Evolutionary conservation across 2,888 invertebrate genomes (phyloP).

Genomic region (Eupithecia pulchellata): DNA sequence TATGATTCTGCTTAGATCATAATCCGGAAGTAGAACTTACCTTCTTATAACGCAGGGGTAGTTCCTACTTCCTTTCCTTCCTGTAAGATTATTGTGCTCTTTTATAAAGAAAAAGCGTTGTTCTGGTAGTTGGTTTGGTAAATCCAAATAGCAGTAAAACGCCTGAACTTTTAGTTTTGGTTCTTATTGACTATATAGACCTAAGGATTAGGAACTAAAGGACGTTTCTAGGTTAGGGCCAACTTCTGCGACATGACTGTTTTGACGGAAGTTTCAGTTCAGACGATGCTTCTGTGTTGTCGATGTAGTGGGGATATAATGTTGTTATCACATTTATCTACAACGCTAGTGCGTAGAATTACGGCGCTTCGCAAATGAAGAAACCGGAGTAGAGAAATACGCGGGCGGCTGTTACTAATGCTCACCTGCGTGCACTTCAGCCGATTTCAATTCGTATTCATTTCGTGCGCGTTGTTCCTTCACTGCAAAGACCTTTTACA

Average conservation of each 20-base stretch:
- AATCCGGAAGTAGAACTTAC: neutral
- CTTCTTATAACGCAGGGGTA: neutral
- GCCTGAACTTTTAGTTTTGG: neutral
- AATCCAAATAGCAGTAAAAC: neutral
- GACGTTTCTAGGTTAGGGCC: neutral
- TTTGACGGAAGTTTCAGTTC: neutral
- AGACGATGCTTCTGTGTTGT: neutral
- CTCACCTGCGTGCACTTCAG: neutral
- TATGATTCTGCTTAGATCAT: slow-evolving; percentile 59
- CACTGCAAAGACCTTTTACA: neutral
- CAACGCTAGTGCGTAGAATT: no score
- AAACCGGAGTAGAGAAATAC: neutral
- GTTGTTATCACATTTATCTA: no score
- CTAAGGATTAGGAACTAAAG: no score
- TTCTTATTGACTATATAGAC: no score
- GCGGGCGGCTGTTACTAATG: neutral
- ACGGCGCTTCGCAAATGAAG: no score
- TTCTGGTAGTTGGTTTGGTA: neutral
- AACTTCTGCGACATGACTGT: neutral
- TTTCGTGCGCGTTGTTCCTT: neutral
- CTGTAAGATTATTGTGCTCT: neutral
- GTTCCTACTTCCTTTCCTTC: no score
- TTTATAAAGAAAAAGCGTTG: neutral
- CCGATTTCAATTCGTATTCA: neutral
- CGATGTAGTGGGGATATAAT: neutral